A percentile compares a stretch with the other conserved stretches of the same genome.
phyloP scores from a whole-genome alignment of 2,888 invertebrate genomes.

The Eumacrocentrus americanus region DNA sequence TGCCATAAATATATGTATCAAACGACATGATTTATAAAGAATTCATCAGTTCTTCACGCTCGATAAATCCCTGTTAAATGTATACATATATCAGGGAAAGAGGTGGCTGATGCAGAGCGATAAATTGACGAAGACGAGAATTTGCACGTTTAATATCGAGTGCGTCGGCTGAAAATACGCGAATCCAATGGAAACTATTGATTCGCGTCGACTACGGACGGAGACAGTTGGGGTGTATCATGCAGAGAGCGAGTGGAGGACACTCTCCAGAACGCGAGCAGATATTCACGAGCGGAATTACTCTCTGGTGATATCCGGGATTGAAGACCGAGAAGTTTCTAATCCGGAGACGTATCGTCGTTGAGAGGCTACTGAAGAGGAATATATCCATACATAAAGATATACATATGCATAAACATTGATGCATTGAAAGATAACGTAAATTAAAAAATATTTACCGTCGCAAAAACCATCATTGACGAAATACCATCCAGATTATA shows the following conservation, averaged over 20 bases:
- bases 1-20: not conserved
- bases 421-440: not conserved
- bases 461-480: too few species aligned
- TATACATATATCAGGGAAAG: too few species aligned
- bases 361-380: not conserved
- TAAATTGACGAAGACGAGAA: not conserved
- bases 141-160: not conserved
- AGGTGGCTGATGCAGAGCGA: not conserved
- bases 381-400: not conserved
- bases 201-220: not conserved
- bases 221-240: too few species aligned
- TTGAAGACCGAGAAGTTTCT: conserved; percentile 9
- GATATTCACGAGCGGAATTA: conserved; percentile 3
- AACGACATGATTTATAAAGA: too few species aligned
- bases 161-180: not conserved
- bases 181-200: conserved; percentile 2
- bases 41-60: not conserved
- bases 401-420: not conserved
- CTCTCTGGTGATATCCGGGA: conserved; percentile 3
- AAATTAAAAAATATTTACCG: not conserved
- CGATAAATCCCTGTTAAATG: not conserved
- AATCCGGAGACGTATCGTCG: conserved; percentile 3
- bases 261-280: not conserved
- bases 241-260: not conserved
- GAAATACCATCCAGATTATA: too few species aligned